Conservation (phyloP, 2,113 vertebrate genomes). For the Boulengeromyrus knoepffleri region DNA sequence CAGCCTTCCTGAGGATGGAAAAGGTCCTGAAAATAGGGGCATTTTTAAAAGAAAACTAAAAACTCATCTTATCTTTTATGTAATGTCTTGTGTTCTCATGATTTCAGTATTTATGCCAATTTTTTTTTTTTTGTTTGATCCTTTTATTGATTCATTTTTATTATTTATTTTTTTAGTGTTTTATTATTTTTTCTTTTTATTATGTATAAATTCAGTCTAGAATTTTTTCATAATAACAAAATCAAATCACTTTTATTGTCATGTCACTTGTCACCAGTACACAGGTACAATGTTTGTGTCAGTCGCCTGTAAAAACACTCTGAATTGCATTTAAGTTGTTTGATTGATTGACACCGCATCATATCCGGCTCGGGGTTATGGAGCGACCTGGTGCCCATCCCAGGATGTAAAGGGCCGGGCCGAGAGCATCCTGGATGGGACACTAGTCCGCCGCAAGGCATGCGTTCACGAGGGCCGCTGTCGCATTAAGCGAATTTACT, state of each 20-base stretch:
- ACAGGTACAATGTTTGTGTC: neutral
- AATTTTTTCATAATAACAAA: neutral
- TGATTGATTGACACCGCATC: neutral
- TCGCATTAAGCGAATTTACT: neutral
- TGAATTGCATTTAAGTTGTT: neutral
- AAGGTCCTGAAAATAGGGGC: neutral
- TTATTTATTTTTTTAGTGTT: neutral
- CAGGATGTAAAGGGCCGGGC: neutral
- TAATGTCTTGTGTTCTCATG: neutral
- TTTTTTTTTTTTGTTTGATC: neutral
- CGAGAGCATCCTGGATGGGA: neutral
- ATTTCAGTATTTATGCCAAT: neutral
- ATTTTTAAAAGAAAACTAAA: neutral
- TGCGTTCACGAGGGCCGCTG: neutral
- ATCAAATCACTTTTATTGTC: too few species aligned
- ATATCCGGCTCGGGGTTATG: neutral
- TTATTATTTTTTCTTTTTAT: neutral
- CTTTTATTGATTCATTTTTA: neutral
- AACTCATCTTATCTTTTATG: neutral
- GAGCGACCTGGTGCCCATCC: neutral
- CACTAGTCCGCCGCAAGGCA: neutral
- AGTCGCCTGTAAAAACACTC: neutral
- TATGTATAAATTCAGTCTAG: neutral
- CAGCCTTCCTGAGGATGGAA: neutral
- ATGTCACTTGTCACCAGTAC: too few species aligned